Evolutionary conservation across 2,888 invertebrate species (phyloP).

Genomic region (Pachycephus smyrnensis): DNA sequence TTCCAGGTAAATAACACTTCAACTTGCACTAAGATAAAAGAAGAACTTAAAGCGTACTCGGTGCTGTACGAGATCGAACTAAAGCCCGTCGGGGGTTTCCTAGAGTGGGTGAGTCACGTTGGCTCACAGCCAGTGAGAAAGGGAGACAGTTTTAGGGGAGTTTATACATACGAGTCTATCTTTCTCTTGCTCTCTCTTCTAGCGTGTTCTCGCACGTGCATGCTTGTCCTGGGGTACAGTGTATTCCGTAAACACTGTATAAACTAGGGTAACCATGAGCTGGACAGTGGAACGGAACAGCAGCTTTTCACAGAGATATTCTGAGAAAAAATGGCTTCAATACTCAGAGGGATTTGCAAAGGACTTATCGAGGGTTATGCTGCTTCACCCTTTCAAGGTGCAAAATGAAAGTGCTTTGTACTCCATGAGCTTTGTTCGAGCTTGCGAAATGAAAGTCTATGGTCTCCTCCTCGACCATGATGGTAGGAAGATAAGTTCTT

Average conservation of each 20-base stretch:
- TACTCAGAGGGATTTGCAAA: background rate
- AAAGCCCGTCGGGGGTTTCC: slow-evolving; percentile 54
- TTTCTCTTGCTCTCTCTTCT: background rate
- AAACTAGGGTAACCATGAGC: background rate
- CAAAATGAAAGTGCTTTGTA: background rate
- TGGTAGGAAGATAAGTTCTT: background rate
- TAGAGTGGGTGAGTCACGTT: slow-evolving; percentile 62
- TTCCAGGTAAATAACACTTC: background rate
- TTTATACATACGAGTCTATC: background rate
- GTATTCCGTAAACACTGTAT: background rate
- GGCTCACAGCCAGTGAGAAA: slow-evolving; percentile 52
- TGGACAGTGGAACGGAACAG: background rate
- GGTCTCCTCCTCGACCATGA: background rate
- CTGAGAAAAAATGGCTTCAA: background rate
- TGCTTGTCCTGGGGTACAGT: background rate
- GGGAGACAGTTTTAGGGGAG: background rate
- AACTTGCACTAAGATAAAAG: background rate
- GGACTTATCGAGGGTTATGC: background rate
- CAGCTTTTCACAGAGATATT: background rate
- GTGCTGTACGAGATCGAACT: slow-evolving; percentile 54
- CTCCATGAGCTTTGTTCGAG: background rate
- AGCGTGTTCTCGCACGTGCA: background rate
- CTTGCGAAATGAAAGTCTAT: background rate
- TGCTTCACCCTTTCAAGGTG: background rate
- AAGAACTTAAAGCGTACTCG: background rate